phyloP scores from a whole-genome alignment of 2,797 vertebrate species.

The Macropodus opercularis region DNA sequence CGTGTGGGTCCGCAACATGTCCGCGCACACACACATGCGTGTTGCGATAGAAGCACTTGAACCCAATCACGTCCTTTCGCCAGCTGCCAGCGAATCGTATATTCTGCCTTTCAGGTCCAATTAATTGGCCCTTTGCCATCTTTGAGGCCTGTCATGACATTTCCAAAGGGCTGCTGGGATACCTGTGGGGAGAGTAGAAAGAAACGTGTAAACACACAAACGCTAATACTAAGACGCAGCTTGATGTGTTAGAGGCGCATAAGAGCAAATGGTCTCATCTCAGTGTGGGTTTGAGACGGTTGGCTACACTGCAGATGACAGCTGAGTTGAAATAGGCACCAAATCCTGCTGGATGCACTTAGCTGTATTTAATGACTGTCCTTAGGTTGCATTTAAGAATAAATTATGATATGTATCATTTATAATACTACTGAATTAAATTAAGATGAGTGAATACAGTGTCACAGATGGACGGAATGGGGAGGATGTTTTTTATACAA shows the following conservation, averaged over 20 bases:
- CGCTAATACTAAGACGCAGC: slow-evolving; percentile 19
- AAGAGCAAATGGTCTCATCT: slow-evolving; percentile 37
- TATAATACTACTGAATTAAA: no score
- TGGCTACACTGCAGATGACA: slow-evolving; percentile 28
- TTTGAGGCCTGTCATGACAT: slow-evolving; percentile 56
- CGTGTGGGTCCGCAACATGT: no score
- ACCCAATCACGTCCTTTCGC: slow-evolving; percentile 27
- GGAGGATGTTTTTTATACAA: not conserved
- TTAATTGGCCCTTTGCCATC: slow-evolving; percentile 56
- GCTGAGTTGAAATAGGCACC: slow-evolving; percentile 9
- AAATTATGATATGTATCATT: no score
- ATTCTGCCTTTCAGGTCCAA: slow-evolving; percentile 57
- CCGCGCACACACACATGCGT: no score
- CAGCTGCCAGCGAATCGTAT: slow-evolving; percentile 47
- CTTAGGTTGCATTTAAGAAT: not conserved
- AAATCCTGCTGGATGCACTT: slow-evolving; percentile 1
- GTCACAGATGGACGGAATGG: no score
- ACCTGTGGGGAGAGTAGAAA: slow-evolving; percentile 48
- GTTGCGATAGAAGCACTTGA: slow-evolving; percentile 11
- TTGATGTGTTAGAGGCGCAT: slow-evolving; percentile 15
- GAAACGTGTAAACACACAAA: slow-evolving; percentile 32
- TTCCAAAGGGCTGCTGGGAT: slow-evolving; percentile 61
- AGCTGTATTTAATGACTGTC: not conserved
- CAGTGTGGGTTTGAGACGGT: slow-evolving; percentile 37
- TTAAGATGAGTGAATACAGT: no score